Conservation (phyloP, 2,888 invertebrate species). For the Helleia helle region DNA sequence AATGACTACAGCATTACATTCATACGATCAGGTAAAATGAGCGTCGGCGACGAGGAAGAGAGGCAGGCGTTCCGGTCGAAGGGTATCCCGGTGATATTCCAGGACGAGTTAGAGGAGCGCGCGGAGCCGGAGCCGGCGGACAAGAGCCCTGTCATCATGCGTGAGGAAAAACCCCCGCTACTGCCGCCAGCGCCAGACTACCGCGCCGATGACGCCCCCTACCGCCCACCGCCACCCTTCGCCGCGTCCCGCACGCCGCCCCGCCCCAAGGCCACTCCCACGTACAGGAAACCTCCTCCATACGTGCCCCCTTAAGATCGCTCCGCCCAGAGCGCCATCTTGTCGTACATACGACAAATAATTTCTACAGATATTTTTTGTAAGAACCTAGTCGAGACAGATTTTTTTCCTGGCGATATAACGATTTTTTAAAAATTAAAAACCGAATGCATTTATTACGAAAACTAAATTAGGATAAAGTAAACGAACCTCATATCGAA, state of each 20-base stretch:
- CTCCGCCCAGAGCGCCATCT: background rate
- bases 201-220: conserved; percentile 80
- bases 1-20: too few species aligned
- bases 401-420: background rate
- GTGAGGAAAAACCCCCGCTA: conserved; percentile 95
- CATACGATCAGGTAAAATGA: conserved; percentile 78
- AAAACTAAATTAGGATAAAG: conserved; percentile 26
- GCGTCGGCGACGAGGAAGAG: conserved; percentile 82
- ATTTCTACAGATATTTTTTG: conserved; percentile 21
- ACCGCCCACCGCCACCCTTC: conserved; percentile 93
- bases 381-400: conserved; percentile 29
- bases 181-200: conserved; percentile 85
- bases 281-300: conserved; percentile 96
- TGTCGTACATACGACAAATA: conserved; percentile 22
- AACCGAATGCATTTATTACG: conserved; percentile 38
- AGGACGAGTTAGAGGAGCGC: conserved; percentile 96
- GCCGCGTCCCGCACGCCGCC: conserved; percentile 83
- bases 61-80: conserved; percentile 88
- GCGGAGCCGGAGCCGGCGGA: conserved; percentile 89
- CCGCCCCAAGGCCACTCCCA: conserved; percentile 88
- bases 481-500: conserved; percentile 37
- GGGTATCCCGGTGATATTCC: conserved; percentile 95
- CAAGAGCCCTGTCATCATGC: conserved; percentile 94
- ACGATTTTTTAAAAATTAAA: background rate
- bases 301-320: conserved; percentile 94